These are phyloP conservation scores for Cheilosia soror DNA, from an alignment of 2,888 invertebrate species.

Conservation along the genomic window DNA sequence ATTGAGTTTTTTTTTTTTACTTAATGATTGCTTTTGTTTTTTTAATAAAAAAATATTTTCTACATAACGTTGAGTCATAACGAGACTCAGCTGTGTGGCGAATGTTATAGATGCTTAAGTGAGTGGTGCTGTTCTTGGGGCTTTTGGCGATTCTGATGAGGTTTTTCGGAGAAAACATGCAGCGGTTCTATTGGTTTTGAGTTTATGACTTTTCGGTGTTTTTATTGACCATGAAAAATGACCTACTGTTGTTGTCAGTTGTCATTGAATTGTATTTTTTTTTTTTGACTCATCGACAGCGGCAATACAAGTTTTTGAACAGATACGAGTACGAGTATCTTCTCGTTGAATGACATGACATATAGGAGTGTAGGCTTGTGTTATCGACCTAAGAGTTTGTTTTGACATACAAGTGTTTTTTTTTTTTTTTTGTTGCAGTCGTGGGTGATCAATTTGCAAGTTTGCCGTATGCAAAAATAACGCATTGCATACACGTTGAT, in stretches of 20 bases:
- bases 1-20: conserved; percentile 37
- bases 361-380: neutral
- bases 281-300: conserved; percentile 36
- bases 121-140: conserved; percentile 21
- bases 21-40: conserved; percentile 27
- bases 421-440: neutral
- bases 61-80: conserved; percentile 46
- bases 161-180: conserved; percentile 33
- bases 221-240: conserved; percentile 25
- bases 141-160: neutral
- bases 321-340: too few relatives aligned
- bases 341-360: too few relatives aligned
- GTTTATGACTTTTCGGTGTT: conserved; percentile 18
- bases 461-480: neutral
- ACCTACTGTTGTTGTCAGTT: conserved; percentile 15
- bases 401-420: neutral
- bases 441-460: conserved; percentile 22
- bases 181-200: conserved; percentile 5
- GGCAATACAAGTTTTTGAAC: neutral
- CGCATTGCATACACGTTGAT: conserved; percentile 36
- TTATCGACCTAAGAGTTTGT: conserved; percentile 13
- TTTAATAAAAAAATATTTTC: conserved; percentile 26
- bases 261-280: neutral
- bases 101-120: conserved; percentile 3
- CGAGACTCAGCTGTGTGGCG: conserved; percentile 9